Conservation (phyloP, 2,797 vertebrate genomes). For the Helarctos malayanus region DNA sequence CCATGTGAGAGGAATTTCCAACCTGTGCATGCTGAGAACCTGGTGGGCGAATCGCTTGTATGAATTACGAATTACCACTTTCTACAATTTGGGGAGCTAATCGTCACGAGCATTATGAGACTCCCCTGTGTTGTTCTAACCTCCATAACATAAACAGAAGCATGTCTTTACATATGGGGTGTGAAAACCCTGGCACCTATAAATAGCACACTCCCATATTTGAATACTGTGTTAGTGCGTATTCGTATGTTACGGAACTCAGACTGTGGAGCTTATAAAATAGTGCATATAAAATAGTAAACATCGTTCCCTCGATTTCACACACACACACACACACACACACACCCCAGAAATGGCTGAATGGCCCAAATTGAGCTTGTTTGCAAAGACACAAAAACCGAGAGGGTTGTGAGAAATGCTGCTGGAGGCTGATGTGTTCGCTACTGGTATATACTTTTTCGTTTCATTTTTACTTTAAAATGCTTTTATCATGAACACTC, state of each 20-base stretch:
- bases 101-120: conserved; percentile 60
- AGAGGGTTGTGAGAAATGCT: not conserved
- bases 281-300: not conserved
- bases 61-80: conserved; percentile 59
- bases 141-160: conserved; percentile 63
- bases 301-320: not conserved
- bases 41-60: not conserved
- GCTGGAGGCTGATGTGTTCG: rapidly evolving
- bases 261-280: not conserved
- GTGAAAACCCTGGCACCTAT: not conserved
- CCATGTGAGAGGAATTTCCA: not conserved
- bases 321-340: not conserved
- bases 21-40: not conserved
- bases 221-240: not conserved
- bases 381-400: not conserved
- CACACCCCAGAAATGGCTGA: not conserved
- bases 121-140: conserved; percentile 64
- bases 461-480: not conserved
- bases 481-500: not conserved
- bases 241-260: not conserved
- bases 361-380: not conserved
- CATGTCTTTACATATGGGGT: conserved; percentile 32
- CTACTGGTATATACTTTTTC: not conserved
- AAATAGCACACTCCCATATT: not conserved
- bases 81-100: conserved; percentile 64